Conservation (phyloP, 1,140 invertebrate genomes). For the Campoletis sonorensis region DNA sequence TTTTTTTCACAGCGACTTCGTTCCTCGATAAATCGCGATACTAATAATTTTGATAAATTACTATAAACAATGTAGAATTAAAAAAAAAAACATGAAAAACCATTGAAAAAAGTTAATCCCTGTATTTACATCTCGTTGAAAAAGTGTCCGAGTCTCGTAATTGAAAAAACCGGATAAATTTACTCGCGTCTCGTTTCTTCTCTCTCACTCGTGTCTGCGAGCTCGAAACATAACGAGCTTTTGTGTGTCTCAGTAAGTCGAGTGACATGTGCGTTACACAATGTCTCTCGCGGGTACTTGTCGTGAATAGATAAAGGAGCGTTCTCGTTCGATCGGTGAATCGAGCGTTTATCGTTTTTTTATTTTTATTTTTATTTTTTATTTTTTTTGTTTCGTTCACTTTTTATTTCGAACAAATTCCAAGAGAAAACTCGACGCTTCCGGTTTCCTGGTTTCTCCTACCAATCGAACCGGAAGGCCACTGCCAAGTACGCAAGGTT, state of each 20-base stretch:
- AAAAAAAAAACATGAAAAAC: no score
- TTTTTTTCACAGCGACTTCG: neutral
- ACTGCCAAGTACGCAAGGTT: slow-evolving; percentile 47
- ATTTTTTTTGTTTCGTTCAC: neutral
- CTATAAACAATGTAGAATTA: no score
- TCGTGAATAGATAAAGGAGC: slow-evolving; percentile 30
- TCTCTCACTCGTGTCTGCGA: neutral
- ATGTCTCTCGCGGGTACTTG: neutral
- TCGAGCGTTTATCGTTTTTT: slow-evolving; percentile 31
- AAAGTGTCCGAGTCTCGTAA: neutral
- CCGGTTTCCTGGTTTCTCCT: slow-evolving; percentile 52
- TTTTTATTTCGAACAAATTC: neutral
- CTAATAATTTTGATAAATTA: neutral
- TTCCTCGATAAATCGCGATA: neutral
- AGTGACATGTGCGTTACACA: slow-evolving; percentile 28
- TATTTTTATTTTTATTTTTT: slow-evolving; percentile 5
- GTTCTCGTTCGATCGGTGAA: slow-evolving; percentile 28
- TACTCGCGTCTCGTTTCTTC: neutral
- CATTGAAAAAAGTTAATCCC: no score
- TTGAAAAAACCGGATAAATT: neutral
- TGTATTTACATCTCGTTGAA: neutral
- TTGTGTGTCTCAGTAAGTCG: slow-evolving; percentile 20
- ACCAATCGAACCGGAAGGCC: slow-evolving; percentile 52
- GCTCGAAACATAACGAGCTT: slow-evolving; percentile 14
- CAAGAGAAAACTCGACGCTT: slow-evolving; percentile 19